A percentile compares a stretch with the other conserved stretches of the same genome.
These are phyloP conservation scores for Turdus rufiventris DNA, from an alignment of 2,113 vertebrate species.

Conservation along the genomic window DNA sequence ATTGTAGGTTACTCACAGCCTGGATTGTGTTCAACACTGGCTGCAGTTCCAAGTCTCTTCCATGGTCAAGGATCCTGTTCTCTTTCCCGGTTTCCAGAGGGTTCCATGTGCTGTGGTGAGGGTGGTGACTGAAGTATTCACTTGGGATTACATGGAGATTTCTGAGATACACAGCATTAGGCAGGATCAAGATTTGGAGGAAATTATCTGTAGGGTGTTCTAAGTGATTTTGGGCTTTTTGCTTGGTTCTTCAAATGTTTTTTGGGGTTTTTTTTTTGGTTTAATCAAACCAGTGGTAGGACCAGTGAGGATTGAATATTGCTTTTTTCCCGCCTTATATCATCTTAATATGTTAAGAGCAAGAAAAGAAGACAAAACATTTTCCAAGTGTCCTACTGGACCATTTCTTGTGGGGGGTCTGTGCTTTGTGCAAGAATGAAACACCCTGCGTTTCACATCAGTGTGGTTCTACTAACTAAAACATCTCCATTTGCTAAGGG, in stretches of 20 bases:
- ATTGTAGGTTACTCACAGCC: fast-evolving
- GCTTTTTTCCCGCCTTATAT: background rate
- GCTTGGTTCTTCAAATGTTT: background rate
- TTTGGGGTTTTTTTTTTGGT: background rate
- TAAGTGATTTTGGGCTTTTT: background rate
- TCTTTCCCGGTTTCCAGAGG: background rate
- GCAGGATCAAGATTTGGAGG: background rate
- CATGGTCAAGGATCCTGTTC: background rate
- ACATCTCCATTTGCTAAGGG: background rate
- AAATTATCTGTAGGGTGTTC: background rate
- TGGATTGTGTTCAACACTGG: background rate
- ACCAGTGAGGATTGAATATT: background rate
- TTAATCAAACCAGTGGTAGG: background rate
- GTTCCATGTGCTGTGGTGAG: background rate
- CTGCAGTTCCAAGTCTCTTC: background rate
- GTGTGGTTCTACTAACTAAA: background rate
- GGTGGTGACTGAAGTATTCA: background rate
- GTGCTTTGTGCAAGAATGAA: background rate
- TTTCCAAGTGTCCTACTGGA: background rate
- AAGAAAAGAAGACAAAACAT: background rate
- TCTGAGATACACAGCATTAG: background rate
- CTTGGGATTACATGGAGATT: fast-evolving
- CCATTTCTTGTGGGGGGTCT: background rate
- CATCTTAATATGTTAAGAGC: background rate
- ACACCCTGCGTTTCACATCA: too few species aligned